Percentiles rank a stretch among this genome's conserved stretches.
Evolutionary conservation across 2,113 vertebrate species (phyloP).

Genomic region (Otus sunia): DNA sequence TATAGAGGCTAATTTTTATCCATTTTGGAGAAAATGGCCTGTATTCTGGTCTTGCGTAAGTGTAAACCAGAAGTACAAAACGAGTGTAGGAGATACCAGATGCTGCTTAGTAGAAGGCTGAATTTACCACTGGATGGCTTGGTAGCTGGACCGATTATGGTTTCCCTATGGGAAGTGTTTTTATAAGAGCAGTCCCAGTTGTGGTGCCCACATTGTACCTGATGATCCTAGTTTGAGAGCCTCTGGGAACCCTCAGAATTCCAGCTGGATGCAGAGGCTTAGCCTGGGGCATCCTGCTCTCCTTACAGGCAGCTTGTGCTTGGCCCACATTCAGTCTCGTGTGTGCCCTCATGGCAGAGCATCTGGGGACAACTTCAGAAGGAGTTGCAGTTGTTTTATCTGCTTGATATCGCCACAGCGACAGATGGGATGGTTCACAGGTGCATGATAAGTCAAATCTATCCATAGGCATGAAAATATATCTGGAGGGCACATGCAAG

Average conservation of each 20-base stretch:
- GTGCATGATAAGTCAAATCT: background rate
- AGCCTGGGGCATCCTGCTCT: background rate
- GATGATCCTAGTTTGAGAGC: fast-evolving
- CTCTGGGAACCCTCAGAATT: background rate
- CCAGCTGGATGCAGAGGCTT: background rate
- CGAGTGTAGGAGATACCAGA: background rate
- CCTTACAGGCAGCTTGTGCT: background rate
- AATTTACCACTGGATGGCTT: background rate
- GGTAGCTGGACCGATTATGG: fast-evolving
- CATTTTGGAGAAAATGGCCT: background rate
- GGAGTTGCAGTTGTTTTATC: background rate
- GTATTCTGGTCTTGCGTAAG: background rate
- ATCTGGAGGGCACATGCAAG: background rate
- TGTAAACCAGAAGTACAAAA: background rate
- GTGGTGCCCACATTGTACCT: fast-evolving
- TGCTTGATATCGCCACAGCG: background rate
- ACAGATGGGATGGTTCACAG: background rate
- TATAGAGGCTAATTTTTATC: background rate
- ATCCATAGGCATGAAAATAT: background rate
- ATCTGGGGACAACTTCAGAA: background rate
- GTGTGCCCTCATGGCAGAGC: background rate
- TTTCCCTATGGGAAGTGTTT: fast-evolving
- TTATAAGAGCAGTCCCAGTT: background rate
- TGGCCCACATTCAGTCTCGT: background rate
- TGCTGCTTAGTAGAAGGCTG: background rate